Percentiles rank a stretch among this genome's conserved stretches.
These are phyloP conservation scores for Scalopus aquaticus DNA, from an alignment of 2,113 vertebrate species.

Conservation along the genomic window DNA sequence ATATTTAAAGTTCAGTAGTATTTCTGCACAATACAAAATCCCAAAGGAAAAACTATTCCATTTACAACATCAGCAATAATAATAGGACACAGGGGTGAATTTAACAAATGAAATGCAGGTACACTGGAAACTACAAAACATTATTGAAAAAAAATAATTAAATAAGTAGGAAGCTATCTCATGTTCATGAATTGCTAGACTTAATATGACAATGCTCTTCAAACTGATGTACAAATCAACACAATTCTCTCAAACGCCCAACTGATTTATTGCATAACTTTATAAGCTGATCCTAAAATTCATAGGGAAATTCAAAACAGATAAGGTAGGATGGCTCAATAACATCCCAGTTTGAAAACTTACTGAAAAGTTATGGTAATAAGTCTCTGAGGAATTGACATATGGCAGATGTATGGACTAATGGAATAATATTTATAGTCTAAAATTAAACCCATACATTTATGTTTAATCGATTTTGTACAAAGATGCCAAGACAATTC, in stretches of 20 bases:
- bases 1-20: neutral
- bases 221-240: neutral
- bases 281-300: neutral
- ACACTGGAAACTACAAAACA: neutral
- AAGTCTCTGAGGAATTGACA: neutral
- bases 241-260: neutral
- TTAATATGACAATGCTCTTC: neutral
- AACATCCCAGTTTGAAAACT: neutral
- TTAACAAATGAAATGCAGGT: neutral
- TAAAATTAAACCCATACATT: neutral
- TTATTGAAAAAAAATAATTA: neutral
- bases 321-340: neutral
- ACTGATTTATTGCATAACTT: neutral
- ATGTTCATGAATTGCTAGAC: neutral
- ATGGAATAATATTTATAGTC: neutral
- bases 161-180: neutral
- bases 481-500: neutral
- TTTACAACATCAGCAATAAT: neutral
- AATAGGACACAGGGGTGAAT: neutral
- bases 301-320: neutral
- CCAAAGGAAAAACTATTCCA: neutral
- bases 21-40: neutral
- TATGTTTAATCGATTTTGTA: neutral
- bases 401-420: neutral
- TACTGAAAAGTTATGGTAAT: neutral